Evolutionary conservation across 2,113 vertebrate genomes (phyloP).

Genomic region (Rhombomys opimus): DNA sequence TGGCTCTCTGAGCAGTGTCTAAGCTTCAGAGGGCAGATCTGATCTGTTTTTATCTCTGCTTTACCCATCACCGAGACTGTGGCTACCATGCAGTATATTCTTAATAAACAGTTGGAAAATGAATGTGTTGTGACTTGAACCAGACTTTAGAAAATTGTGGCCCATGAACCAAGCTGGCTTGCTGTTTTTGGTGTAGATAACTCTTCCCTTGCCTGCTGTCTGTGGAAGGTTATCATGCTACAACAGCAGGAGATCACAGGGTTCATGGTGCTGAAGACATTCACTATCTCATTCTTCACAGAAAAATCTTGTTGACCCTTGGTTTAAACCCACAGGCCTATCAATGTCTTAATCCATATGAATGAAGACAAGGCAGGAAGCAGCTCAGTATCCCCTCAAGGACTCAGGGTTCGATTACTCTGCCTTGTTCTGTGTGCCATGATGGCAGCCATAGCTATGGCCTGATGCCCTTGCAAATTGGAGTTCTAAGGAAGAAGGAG

Average conservation of each 20-base stretch:
- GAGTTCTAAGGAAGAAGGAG: not conserved
- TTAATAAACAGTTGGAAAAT: conserved; percentile 22
- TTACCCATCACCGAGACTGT: not conserved
- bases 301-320: not conserved
- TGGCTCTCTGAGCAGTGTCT: not conserved
- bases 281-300: not conserved
- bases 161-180: not conserved
- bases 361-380: not conserved
- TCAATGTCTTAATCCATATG: not conserved
- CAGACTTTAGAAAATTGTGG: not conserved
- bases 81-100: not conserved
- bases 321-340: not conserved
- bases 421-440: not conserved
- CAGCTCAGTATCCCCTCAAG: rapidly evolving
- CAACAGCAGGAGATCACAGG: not conserved
- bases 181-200: not conserved
- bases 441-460: no score
- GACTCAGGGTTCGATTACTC: not conserved
- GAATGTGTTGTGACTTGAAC: not conserved
- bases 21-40: not conserved
- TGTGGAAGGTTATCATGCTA: not conserved
- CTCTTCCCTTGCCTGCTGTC: not conserved
- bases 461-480: no score
- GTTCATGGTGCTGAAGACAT: not conserved
- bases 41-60: not conserved